Evolutionary conservation across 1,140 invertebrate genomes (phyloP).

Genomic region (Cotesia glomerata): DNA sequence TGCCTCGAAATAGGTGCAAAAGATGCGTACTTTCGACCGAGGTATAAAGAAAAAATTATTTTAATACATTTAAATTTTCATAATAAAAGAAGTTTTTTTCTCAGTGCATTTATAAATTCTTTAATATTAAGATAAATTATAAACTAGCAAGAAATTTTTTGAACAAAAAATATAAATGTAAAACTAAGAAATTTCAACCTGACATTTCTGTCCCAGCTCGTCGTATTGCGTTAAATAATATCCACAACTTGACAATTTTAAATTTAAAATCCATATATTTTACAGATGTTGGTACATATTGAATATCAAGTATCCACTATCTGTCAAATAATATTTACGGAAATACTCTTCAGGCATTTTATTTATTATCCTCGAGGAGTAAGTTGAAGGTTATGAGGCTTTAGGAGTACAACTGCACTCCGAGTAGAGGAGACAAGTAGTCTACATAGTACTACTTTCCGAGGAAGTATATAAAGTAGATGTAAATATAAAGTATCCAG

Average conservation of each 20-base stretch:
- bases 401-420: conserved; percentile 42
- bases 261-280: no score
- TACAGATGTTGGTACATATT: not conserved
- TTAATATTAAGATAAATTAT: no score
- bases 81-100: no score
- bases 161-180: no score
- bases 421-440: not conserved
- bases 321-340: conserved; percentile 13
- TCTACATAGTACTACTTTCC: not conserved
- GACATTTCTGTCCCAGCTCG: conserved; percentile 14
- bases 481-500: conserved; percentile 19
- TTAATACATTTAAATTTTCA: no score
- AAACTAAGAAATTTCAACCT: not conserved
- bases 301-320: not conserved
- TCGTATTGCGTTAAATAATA: not conserved
- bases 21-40: no score
- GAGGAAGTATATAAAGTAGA: not conserved
- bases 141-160: not conserved
- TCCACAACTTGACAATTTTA: not conserved
- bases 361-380: no score
- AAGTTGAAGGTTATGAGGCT: conserved; percentile 46
- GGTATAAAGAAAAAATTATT: no score
- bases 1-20: no score
- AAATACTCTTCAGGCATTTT: conserved; percentile 18
- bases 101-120: not conserved